Evolutionary conservation across 2,113 vertebrate species (phyloP).

Genomic region (Amazona guildingii): DNA sequence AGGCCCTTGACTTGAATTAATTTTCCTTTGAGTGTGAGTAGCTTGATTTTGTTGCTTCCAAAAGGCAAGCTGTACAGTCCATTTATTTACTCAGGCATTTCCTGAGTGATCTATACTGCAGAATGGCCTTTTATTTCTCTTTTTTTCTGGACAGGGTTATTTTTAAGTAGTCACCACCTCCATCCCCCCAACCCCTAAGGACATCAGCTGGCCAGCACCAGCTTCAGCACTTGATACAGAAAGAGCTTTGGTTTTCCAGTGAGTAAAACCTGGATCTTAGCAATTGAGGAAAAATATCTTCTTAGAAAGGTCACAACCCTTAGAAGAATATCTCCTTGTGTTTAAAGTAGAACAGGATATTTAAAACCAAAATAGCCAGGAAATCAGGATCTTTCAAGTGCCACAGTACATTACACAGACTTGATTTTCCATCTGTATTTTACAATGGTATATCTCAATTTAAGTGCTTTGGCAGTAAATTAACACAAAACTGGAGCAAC

Average conservation of each 20-base stretch:
- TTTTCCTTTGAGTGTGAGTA: not conserved
- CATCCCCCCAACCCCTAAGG: not conserved
- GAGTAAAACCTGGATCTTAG: not conserved
- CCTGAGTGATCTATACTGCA: not conserved
- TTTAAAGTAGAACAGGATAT: not conserved
- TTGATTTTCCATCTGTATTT: not conserved
- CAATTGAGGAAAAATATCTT: not conserved
- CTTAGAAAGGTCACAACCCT: not conserved
- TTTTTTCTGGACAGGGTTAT: not conserved
- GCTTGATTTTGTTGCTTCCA: not conserved
- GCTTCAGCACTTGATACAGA: not conserved
- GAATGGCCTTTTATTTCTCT: not conserved
- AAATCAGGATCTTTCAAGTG: not conserved
- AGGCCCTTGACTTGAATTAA: not conserved
- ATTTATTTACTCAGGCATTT: slow-evolving; percentile 59
- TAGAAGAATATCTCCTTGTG: not conserved
- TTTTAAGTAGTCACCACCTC: not conserved
- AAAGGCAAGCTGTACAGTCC: not conserved
- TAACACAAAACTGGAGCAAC: not conserved
- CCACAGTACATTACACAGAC: not conserved
- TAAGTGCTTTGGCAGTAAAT: not conserved
- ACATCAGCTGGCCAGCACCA: not conserved
- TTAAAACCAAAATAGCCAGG: not conserved
- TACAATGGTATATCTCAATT: not conserved
- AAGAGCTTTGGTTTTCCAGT: not conserved